Evolutionary conservation across 1,140 invertebrate species (phyloP), one percentile per base, ranked within the genome.

Genomic region (Bemisia tabaci): DNA sequence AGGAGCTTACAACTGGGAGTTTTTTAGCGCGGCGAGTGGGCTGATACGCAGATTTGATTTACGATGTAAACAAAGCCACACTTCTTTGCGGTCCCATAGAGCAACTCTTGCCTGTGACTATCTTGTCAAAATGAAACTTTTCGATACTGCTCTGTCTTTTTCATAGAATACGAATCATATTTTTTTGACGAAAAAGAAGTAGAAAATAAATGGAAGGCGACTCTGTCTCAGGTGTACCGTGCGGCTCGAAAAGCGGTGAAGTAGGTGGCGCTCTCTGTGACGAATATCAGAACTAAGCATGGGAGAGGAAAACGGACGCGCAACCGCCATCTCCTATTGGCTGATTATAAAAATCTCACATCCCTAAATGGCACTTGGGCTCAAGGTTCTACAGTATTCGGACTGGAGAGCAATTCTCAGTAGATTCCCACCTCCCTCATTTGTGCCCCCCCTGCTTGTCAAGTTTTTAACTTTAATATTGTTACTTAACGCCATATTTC

Each of bases 371-470:
- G 74, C 74, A 74, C 70, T 73, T 73, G 69, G 70, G 69, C 72
- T 73, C 72, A 74, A 75, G 74, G 73, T 75, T 76, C 75, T 76
- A 75, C 75, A 72, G 75, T 72, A 74, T 75, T 71, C 69, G 72
- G 74, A 71, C 73, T 75, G 74, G 75, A 72, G 74, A 73, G 72
- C 73, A 75, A 62, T 63, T 60, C 59, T 23, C 26, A 66, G 66
- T 58, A 67, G 72, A 70, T 71, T 70, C 69, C 74, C 74, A 70
- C 72, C 73, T 68, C 70, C 64, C 67, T 65, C 66, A 73, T 73
- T 69, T 69, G 61, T 69, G 59, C 69, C 73, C 65, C 63, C 67
- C 33, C 26, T 48, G 26, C 25, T 63, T 60, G 60, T 26, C 27
- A 48, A 60, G 21, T 59, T 61, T 48, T 26, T 48, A 9, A 48